Evolutionary conservation across 2,113 vertebrate genomes (phyloP).

Genomic region (Tichodroma muraria): DNA sequence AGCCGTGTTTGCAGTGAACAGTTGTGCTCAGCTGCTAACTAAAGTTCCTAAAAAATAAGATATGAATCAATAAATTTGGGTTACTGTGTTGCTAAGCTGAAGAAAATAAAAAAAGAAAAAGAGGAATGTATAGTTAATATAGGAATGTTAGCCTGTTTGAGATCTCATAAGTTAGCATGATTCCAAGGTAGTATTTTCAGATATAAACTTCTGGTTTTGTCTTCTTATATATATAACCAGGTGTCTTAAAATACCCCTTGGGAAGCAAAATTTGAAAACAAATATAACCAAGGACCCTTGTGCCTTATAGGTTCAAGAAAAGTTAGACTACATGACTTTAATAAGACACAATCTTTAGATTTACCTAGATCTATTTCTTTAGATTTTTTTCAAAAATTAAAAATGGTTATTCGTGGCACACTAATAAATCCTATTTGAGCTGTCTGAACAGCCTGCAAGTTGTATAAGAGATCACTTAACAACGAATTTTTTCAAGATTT

Average conservation of each 20-base stretch:
- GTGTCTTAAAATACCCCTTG: not conserved
- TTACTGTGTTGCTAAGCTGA: not conserved
- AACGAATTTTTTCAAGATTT: not conserved
- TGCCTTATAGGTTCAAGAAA: not conserved
- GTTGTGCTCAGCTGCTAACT: not conserved
- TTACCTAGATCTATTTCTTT: not conserved
- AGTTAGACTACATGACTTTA: not conserved
- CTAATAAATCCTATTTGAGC: not conserved
- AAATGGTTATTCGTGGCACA: rapidly evolving
- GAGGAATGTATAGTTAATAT: not conserved
- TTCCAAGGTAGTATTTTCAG: not conserved
- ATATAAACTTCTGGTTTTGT: not conserved
- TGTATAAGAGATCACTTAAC: not conserved
- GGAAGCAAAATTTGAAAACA: not conserved
- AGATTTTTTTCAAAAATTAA: not conserved
- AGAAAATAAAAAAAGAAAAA: not conserved
- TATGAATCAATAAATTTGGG: not conserved
- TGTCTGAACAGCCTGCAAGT: not conserved
- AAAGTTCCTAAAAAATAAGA: not conserved
- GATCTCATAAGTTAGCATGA: not conserved
- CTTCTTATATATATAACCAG: rapidly evolving
- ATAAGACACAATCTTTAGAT: not conserved
- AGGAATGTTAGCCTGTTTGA: not conserved
- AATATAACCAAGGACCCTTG: not conserved
- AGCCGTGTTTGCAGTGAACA: not conserved